A percentile compares a stretch with the other conserved stretches of the same genome.
These are phyloP conservation scores for Chymomyza procnemis DNA, from an alignment of 2,888 invertebrate genomes.

Conservation along the genomic window DNA sequence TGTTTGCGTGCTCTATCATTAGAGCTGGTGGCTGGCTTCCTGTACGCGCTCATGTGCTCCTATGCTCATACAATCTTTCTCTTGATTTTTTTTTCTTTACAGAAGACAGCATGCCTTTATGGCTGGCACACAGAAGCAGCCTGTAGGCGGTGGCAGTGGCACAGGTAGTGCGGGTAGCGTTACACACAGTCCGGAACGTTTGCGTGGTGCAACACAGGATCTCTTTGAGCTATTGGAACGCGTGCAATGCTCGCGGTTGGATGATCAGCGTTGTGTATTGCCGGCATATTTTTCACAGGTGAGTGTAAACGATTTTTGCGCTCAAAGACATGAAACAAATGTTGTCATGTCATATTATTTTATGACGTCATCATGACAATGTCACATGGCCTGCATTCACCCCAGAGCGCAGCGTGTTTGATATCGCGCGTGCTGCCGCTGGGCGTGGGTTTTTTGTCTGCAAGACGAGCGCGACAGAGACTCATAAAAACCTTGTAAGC, in stretches of 20 bases:
- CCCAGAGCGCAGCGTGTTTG: background rate
- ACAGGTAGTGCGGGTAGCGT: constrained; percentile 62
- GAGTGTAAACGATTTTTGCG: constrained; percentile 65
- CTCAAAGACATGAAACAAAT: background rate
- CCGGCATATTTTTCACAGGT: constrained; percentile 95
- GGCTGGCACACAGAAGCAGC: constrained; percentile 65
- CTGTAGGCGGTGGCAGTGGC: constrained; percentile 51
- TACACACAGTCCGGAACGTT: constrained; percentile 78
- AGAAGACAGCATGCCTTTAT: constrained; percentile 84
- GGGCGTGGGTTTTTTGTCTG: background rate
- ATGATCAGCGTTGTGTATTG: constrained; percentile 97
- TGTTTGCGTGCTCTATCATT: constrained; percentile 60
- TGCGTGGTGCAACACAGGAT: constrained; percentile 83
- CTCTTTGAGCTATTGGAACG: constrained; percentile 96
- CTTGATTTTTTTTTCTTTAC: constrained; percentile 59
- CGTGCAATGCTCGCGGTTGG: constrained; percentile 95
- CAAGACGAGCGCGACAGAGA: too few relatives aligned
- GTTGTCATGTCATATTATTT: constrained; percentile 12
- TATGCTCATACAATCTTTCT: constrained; percentile 8
- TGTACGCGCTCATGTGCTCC: constrained; percentile 10
- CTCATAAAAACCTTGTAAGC: background rate
- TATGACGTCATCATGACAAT: constrained; percentile 7
- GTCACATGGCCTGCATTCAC: background rate
- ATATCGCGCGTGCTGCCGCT: background rate
- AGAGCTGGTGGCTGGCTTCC: constrained; percentile 48